Conservation (phyloP, 2,797 vertebrate species). For the Spheniscus humboldti region DNA sequence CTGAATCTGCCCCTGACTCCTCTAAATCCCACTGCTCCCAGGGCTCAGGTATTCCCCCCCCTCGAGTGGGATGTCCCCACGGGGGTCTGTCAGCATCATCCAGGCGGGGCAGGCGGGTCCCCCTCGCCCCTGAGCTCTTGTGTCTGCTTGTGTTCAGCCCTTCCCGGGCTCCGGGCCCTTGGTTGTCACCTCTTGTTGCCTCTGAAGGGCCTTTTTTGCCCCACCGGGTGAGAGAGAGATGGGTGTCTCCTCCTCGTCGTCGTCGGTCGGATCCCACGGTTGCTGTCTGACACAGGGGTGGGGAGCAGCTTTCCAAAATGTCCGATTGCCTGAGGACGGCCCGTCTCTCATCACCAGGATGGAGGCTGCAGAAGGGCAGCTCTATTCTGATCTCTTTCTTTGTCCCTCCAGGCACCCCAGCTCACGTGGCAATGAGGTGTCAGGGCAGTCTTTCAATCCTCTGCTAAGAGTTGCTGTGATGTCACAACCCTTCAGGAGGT, state of each 20-base stretch:
- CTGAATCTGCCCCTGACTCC: too few species aligned
- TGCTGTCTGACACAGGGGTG: fast-evolving
- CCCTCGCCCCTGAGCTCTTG: not conserved
- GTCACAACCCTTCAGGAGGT: not conserved
- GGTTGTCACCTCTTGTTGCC: not conserved
- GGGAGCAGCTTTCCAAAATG: not conserved
- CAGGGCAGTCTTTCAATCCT: not conserved
- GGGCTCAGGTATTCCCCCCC: too few species aligned
- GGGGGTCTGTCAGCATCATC: fast-evolving
- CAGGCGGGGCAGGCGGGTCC: fast-evolving
- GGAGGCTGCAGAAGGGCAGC: not conserved
- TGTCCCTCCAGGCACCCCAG: not conserved
- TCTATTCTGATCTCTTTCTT: not conserved
- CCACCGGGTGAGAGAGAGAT: fast-evolving
- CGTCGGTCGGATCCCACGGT: fast-evolving
- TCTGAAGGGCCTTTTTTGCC: not conserved
- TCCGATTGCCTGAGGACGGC: not conserved
- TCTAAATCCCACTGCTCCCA: too few species aligned
- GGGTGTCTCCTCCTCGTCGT: not conserved
- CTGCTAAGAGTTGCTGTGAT: not conserved
- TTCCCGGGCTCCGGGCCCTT: not conserved
- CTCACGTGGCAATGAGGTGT: not conserved
- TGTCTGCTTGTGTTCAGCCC: not conserved
- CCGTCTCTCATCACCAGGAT: fast-evolving
- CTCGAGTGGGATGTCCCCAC: fast-evolving